A percentile compares a stretch with the other conserved stretches of the same genome.
phyloP scores from a whole-genome alignment of 2,888 invertebrate genomes.

The Metallyticus violacea region DNA sequence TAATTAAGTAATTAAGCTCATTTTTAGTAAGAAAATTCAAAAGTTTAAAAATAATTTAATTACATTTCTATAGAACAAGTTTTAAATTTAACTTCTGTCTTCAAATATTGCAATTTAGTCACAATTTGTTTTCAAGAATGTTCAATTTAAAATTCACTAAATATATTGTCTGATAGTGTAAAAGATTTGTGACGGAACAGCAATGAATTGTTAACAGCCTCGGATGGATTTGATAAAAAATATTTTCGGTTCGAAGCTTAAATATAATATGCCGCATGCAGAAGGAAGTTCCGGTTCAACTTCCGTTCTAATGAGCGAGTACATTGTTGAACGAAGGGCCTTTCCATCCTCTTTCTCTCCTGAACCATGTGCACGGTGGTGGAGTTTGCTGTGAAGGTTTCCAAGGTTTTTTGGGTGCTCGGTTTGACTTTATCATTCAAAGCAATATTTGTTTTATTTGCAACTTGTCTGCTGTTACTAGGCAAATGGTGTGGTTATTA shows the following conservation, averaged over 20 bases:
- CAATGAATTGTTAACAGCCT: too few species aligned
- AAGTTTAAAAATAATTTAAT: too few species aligned
- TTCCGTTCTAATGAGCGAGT: not conserved
- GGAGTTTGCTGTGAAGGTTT: constrained; percentile 30
- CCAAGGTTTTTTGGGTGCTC: constrained; percentile 16
- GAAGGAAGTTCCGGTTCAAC: not conserved
- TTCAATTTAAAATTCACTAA: too few species aligned
- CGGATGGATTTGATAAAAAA: not conserved
- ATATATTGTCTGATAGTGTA: too few species aligned
- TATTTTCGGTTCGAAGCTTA: not conserved
- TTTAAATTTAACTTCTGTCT: too few species aligned
- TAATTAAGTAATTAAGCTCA: too few species aligned
- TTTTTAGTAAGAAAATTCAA: too few species aligned
- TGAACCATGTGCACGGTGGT: constrained; percentile 28
- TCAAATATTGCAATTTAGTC: too few species aligned
- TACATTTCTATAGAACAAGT: too few species aligned
- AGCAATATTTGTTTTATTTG: not conserved
- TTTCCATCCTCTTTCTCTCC: not conserved
- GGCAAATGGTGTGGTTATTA: constrained; percentile 22
- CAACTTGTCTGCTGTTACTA: constrained; percentile 14
- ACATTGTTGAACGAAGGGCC: constrained; percentile 11
- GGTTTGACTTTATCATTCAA: constrained; percentile 8
- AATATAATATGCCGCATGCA: not conserved
- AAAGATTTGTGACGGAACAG: too few species aligned
- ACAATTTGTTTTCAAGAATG: too few species aligned